phyloP scores from a whole-genome alignment of 2,113 vertebrate species.

The Anguilla japonica region DNA sequence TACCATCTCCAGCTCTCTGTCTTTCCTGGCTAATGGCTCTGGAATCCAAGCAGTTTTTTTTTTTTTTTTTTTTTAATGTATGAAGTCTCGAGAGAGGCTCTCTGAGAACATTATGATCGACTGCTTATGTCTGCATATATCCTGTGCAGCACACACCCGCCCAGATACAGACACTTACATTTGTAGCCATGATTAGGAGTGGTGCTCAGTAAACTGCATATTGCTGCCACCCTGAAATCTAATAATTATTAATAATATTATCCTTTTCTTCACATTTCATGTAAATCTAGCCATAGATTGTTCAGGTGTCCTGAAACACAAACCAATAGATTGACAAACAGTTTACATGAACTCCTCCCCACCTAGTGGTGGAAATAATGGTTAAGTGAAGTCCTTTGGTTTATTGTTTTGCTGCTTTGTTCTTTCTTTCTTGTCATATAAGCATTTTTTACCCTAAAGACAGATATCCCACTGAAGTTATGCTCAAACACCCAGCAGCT shows the following conservation, averaged over 20 bases:
- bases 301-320: not conserved
- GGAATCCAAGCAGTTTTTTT: not conserved
- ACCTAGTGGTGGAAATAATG: not conserved
- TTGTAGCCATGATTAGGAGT: not conserved
- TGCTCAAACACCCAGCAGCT: too few relatives aligned
- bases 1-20: not conserved
- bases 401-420: too few relatives aligned
- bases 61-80: not conserved
- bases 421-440: too few relatives aligned
- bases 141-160: not conserved
- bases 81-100: not conserved
- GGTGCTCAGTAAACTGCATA: not conserved
- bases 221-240: not conserved
- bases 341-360: not conserved
- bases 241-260: not conserved
- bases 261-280: not conserved
- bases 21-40: slow-evolving; percentile 7
- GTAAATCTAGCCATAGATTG: not conserved
- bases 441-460: too few relatives aligned
- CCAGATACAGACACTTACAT: not conserved
- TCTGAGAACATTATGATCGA: not conserved
- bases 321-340: not conserved
- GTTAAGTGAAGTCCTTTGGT: too few relatives aligned
- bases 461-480: too few relatives aligned
- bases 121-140: not conserved